phyloP scores from a whole-genome alignment of 2,113 vertebrate genomes.

The Chionomys nivalis region DNA sequence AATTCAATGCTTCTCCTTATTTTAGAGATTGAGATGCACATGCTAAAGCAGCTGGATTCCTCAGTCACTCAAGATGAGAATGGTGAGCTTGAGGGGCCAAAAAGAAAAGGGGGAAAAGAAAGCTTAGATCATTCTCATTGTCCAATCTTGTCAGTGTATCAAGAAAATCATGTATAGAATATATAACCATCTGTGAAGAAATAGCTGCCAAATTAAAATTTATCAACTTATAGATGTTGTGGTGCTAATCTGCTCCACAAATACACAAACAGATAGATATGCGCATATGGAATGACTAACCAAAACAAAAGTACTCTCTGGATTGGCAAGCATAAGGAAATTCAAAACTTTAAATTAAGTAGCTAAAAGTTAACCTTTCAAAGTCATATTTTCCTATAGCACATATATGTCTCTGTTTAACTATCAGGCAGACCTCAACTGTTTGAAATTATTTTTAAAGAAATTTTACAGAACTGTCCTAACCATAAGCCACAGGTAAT shows the following conservation, averaged over 20 bases:
- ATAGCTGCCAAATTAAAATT: constrained; percentile 16
- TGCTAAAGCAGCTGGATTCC: not conserved
- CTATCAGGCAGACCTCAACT: constrained; percentile 37
- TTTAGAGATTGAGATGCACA: not conserved
- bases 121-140: not conserved
- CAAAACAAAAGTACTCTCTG: constrained; percentile 2
- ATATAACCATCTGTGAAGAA: not conserved
- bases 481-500: constrained; percentile 68
- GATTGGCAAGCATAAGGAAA: not conserved
- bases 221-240: constrained; percentile 12
- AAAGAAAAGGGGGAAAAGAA: not conserved
- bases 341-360: constrained; percentile 19
- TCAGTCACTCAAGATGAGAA: not conserved
- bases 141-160: constrained; percentile 4
- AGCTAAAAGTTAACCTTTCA: constrained; percentile 13
- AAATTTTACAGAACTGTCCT: constrained; percentile 51
- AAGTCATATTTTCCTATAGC: not conserved
- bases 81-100: not conserved
- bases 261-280: not conserved
- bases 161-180: constrained; percentile 5
- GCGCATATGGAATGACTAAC: not conserved
- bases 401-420: not conserved
- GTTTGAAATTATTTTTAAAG: constrained; percentile 45
- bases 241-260: not conserved
- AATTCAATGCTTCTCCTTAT: not conserved